Conservation (phyloP, 2,113 vertebrate species). For the Dipodomys ordii region DNA sequence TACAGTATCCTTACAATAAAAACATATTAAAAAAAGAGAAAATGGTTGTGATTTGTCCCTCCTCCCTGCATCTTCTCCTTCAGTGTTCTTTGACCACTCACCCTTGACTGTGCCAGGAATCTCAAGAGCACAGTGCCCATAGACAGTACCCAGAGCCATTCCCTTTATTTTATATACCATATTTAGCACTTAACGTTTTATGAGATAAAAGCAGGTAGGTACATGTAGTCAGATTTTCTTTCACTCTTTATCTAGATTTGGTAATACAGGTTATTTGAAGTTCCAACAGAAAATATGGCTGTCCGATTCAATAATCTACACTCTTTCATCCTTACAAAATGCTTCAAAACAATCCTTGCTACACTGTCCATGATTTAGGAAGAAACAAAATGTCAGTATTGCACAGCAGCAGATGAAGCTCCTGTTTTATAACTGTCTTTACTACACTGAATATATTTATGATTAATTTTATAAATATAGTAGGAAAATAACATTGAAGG, state of each 20-base stretch:
- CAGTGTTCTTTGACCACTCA: too few species aligned
- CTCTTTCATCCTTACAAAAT: background rate
- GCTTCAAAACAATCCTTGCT: background rate
- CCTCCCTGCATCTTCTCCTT: background rate
- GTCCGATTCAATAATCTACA: background rate
- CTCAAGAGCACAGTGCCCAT: too few species aligned
- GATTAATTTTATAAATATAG: constrained; percentile 18
- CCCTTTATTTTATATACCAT: too few species aligned
- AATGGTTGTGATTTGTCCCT: background rate
- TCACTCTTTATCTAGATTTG: too few species aligned
- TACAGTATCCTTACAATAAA: too few species aligned
- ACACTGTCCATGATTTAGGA: constrained; percentile 9
- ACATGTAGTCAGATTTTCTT: too few species aligned
- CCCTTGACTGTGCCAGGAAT: too few species aligned
- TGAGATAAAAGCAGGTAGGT: too few species aligned
- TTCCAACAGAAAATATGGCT: background rate
- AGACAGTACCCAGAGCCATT: too few species aligned
- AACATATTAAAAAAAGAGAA: background rate
- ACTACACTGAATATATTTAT: constrained; percentile 9
- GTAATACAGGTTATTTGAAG: too few species aligned
- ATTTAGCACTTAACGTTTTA: too few species aligned
- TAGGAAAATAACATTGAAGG: background rate
- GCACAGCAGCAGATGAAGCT: background rate
- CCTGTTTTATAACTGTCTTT: constrained; percentile 21
- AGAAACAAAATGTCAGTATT: background rate